These are phyloP conservation scores for Epsilonema sp. DNA, from an alignment of 2,888 invertebrate species.

Conservation along the genomic window DNA sequence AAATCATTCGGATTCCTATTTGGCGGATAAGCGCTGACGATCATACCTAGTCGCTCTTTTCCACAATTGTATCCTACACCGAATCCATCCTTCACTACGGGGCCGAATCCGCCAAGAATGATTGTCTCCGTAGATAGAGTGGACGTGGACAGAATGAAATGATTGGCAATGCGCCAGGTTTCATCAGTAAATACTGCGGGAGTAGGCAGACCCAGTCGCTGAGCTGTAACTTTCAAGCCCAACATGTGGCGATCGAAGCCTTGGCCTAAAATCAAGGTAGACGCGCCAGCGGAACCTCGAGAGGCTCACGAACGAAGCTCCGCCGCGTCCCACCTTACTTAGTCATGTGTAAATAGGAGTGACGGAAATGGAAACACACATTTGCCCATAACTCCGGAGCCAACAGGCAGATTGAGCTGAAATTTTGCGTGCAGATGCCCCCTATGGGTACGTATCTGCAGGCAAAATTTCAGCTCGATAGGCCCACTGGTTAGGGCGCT, in stretches of 20 bases:
- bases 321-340: no score
- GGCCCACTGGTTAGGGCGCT: no score
- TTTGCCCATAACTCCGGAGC: no score
- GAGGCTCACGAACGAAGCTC: no score
- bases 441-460: no score
- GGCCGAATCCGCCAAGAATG: constrained; percentile 75
- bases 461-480: no score
- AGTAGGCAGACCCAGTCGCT: constrained; percentile 8
- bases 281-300: no score
- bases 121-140: constrained; percentile 70
- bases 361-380: no score
- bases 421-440: no score
- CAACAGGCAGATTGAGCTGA: no score
- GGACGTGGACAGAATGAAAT: constrained; percentile 79
- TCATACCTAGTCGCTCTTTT: constrained; percentile 56
- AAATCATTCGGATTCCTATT: constrained; percentile 51
- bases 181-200: constrained; percentile 52
- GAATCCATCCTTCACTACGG: constrained; percentile 67
- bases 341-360: no score
- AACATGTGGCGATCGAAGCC: constrained; percentile 92
- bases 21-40: constrained; percentile 56
- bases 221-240: constrained; percentile 54
- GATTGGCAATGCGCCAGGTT: constrained; percentile 56
- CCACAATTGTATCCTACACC: constrained; percentile 78
- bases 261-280: constrained; percentile 47